phyloP scores from a whole-genome alignment of 2,113 vertebrate species.

The Cheilinus undulatus region DNA sequence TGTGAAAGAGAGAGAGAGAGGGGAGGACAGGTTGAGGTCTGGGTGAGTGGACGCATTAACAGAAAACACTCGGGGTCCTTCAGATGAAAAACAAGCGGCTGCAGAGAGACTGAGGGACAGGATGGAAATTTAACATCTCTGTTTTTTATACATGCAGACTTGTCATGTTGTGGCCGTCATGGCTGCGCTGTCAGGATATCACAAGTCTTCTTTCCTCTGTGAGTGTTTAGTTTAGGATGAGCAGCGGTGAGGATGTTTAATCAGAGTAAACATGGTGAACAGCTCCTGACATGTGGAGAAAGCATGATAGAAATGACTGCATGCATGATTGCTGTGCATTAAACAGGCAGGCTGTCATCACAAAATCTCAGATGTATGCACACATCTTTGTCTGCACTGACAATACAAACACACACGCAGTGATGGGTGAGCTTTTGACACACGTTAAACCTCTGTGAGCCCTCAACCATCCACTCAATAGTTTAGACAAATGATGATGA shows the following conservation, averaged over 20 bases:
- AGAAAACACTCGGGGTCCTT: slow-evolving; percentile 48
- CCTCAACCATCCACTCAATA: no score
- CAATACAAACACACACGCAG: no score
- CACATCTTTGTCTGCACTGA: no score
- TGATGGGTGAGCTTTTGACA: no score
- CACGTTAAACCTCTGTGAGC: no score
- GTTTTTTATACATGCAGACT: slow-evolving; percentile 30
- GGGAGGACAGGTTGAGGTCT: slow-evolving; percentile 36
- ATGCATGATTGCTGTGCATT: not conserved
- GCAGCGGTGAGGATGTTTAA: slow-evolving; percentile 5
- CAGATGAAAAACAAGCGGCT: slow-evolving; percentile 51
- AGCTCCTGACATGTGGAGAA: not conserved
- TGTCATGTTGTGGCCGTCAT: slow-evolving; percentile 43
- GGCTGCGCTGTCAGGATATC: slow-evolving; percentile 45
- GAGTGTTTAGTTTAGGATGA: not conserved
- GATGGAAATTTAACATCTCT: slow-evolving; percentile 45
- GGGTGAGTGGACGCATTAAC: slow-evolving; percentile 51
- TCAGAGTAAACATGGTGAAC: not conserved
- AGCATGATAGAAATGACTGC: slow-evolving; percentile 6
- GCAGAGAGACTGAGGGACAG: not conserved
- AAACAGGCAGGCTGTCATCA: not conserved
- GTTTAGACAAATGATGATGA: no score
- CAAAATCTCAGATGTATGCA: not conserved
- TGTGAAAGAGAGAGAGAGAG: slow-evolving; percentile 21
- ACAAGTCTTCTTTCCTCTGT: slow-evolving; percentile 32